phyloP scores from a whole-genome alignment of 2,113 vertebrate species.

The Crotalus viridis region DNA sequence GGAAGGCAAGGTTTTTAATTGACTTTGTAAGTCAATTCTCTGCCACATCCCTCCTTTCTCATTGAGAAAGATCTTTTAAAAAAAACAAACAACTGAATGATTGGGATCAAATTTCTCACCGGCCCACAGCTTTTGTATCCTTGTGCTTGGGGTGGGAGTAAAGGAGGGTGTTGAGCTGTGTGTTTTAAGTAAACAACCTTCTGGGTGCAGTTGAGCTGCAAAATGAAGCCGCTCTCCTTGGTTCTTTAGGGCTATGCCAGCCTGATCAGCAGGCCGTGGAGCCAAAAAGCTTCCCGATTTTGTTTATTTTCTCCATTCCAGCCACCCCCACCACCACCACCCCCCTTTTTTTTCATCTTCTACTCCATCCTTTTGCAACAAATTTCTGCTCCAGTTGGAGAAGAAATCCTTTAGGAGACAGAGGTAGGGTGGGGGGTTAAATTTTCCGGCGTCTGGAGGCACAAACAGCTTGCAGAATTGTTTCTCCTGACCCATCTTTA shows the following conservation, averaged over 20 bases:
- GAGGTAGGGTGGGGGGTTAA: neutral
- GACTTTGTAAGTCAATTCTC: neutral
- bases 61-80: neutral
- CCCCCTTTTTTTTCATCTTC: neutral
- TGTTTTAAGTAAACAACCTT: neutral
- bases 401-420: neutral
- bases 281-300: neutral
- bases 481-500: neutral
- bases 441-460: neutral
- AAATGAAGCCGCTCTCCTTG: neutral
- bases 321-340: neutral
- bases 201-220: neutral
- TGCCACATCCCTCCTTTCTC: neutral
- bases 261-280: neutral
- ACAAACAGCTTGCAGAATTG: neutral
- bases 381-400: neutral
- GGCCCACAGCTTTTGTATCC: neutral
- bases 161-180: neutral
- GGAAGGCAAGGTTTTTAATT: neutral
- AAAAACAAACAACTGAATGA: neutral
- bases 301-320: neutral
- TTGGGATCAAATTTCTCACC: neutral
- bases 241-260: neutral
- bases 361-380: neutral
- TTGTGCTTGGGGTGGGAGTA: neutral